phyloP scores from a whole-genome alignment of 2,113 vertebrate genomes.

The Hydropotes inermis region DNA sequence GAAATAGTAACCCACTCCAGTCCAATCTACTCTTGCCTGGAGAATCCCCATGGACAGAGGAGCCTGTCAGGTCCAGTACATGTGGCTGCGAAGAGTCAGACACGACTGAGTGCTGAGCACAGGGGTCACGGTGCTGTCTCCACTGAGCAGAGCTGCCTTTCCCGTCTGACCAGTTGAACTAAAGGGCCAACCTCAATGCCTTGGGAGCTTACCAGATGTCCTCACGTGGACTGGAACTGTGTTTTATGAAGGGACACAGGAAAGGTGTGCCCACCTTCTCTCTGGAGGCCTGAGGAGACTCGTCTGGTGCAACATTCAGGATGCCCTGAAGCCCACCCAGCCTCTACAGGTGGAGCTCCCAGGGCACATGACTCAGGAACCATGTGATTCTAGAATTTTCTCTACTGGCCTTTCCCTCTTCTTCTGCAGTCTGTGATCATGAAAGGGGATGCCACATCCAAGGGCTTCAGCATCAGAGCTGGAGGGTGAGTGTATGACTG shows the following conservation, averaged over 20 bases:
- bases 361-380: accelerated
- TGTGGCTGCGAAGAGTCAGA: not conserved
- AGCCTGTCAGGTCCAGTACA: not conserved
- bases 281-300: not conserved
- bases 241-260: not conserved
- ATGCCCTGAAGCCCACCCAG: accelerated
- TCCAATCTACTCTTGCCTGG: not conserved
- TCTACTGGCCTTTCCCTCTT: not conserved
- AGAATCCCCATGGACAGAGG: not conserved
- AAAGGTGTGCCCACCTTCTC: not conserved
- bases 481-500: not conserved
- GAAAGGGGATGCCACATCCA: not conserved
- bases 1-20: not conserved
- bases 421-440: not conserved
- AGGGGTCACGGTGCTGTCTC: accelerated
- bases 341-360: not conserved
- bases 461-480: not conserved
- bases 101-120: not conserved
- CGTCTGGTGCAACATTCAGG: accelerated
- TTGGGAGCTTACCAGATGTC: not conserved
- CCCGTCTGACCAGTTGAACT: no score
- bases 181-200: not conserved
- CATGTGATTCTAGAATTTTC: not conserved
- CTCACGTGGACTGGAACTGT: accelerated
- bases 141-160: not conserved